Percentiles rank a stretch among this genome's conserved stretches.
Conservation (phyloP, 2,797 vertebrate genomes). For the Sebastes oblongus region DNA sequence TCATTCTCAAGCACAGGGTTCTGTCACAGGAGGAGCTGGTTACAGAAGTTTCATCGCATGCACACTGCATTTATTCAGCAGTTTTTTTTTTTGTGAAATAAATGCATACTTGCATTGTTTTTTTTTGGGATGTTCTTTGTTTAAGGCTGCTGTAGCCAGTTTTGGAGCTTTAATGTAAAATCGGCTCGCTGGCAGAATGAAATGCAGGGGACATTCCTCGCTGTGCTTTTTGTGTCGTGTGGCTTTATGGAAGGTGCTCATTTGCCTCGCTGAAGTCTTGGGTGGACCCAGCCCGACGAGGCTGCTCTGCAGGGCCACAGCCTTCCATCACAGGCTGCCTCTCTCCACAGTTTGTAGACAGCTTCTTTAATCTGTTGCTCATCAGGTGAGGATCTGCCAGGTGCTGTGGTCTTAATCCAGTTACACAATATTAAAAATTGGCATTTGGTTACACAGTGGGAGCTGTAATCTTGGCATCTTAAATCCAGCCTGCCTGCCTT, state of each 20-base stretch:
- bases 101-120: slow-evolving; percentile 25
- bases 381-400: slow-evolving; percentile 32
- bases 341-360: slow-evolving; percentile 9
- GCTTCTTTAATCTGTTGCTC: slow-evolving; percentile 36
- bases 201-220: slow-evolving; percentile 79
- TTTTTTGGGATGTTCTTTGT: slow-evolving; percentile 34
- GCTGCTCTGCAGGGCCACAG: slow-evolving; percentile 45
- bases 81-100: slow-evolving; percentile 10
- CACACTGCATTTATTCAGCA: slow-evolving; percentile 11
- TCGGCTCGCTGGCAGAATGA: slow-evolving; percentile 62
- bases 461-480: slow-evolving; percentile 12
- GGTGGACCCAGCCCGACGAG: slow-evolving; percentile 71
- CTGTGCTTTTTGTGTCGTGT: slow-evolving; percentile 82
- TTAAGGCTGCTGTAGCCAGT: slow-evolving; percentile 38
- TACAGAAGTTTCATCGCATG: neutral
- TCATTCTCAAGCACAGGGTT: neutral
- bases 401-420: slow-evolving; percentile 38
- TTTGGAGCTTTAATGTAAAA: slow-evolving; percentile 68
- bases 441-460: neutral
- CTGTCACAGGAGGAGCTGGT: neutral
- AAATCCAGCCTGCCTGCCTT: slow-evolving; percentile 16
- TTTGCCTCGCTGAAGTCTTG: slow-evolving; percentile 70
- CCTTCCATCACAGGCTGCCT: slow-evolving; percentile 45
- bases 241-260: slow-evolving; percentile 85
- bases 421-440: slow-evolving; percentile 34